Percentiles rank a stretch among this genome's conserved stretches.
Conservation (phyloP, 1,140 invertebrate genomes). For the Drosophila kohkoa region DNA sequence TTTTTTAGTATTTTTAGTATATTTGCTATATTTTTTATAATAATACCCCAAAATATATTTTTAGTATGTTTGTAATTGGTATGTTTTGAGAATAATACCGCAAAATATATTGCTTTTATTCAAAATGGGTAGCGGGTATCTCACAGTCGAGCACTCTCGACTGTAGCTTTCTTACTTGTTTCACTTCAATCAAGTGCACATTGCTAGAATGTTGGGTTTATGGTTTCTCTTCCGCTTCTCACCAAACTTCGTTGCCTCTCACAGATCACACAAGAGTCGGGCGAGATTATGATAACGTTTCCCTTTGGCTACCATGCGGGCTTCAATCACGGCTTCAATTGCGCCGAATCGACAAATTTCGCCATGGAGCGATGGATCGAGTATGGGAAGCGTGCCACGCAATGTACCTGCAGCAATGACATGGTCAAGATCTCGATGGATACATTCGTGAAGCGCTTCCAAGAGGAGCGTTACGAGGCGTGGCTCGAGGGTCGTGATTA, state of each 20-base stretch:
- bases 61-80: no score
- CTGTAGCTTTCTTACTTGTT: no score
- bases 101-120: no score
- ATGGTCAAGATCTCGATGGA: conserved; percentile 99
- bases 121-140: no score
- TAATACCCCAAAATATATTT: no score
- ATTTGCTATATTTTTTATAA: no score
- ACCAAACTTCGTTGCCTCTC: conserved; percentile 2
- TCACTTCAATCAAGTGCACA: conserved; percentile 3
- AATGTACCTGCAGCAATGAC: conserved; percentile 94
- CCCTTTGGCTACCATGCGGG: conserved; percentile 98
- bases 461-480: conserved; percentile 92
- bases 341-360: conserved; percentile 99
- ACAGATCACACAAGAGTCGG: conserved; percentile 96
- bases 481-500: conserved; percentile 92
- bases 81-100: no score
- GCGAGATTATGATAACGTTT: conserved; percentile 99
- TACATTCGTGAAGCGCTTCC: conserved; percentile 97
- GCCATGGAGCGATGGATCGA: conserved; percentile 98
- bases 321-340: conserved; percentile 99
- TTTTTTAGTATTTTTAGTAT: no score
- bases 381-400: conserved; percentile 96
- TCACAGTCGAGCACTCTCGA: no score
- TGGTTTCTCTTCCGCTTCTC: not conserved
- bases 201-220: not conserved